Evolutionary conservation across 1,140 invertebrate species (phyloP), one percentile per base, ranked within the genome.

Genomic region (Pemphigus obesinymphae): DNA sequence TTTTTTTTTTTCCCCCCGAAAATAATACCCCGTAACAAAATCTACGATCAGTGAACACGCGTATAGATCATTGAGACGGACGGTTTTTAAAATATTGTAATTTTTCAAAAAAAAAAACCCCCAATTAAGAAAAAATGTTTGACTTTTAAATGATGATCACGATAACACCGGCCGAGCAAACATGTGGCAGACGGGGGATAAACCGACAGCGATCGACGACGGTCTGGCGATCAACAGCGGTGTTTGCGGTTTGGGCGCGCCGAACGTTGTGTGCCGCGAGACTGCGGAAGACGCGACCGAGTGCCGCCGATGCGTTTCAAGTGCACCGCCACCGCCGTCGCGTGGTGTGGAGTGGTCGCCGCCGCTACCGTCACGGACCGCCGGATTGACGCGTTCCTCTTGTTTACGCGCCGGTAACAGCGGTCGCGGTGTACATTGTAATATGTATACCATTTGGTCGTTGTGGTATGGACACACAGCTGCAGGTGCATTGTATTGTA

Each of bases 241-340:
- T 80, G 76, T 63, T 45, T 63, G 55, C 55, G 76, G 76, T 80
- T 80, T 43, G 76, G 55, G 13, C 55, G n/a, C 76, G 55, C 3
- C 55, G 76, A 20, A 80, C 76, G 76, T 80, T 80, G 50, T 80
- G 75, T 37, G n/a, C 40, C n/a, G n/a, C n/a, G n/a, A n/a, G n/a
- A n/a, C n/a, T n/a, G 76, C 76, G 23, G 53, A 63, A 78, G 23
- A 72, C 68, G 15, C 68, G 66, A 70, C 70, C 63, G n/a, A 40
- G 63, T 37, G 37, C 10, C 63, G 20, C 34, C 17, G 70, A 15
- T 23, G 26, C 15, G 68, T 70, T 45, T 70, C 40, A 26, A 58
- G 23, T 26, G 23, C 53, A n/a, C 13, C 23, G 40, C 66, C 37
- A 13, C 66, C 37, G 20, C n/a, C 31, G 63, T 37, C 40, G 43